Evolutionary conservation across 1,140 invertebrate genomes (phyloP).

Genomic region (Lepidotrigona ventralis): DNA sequence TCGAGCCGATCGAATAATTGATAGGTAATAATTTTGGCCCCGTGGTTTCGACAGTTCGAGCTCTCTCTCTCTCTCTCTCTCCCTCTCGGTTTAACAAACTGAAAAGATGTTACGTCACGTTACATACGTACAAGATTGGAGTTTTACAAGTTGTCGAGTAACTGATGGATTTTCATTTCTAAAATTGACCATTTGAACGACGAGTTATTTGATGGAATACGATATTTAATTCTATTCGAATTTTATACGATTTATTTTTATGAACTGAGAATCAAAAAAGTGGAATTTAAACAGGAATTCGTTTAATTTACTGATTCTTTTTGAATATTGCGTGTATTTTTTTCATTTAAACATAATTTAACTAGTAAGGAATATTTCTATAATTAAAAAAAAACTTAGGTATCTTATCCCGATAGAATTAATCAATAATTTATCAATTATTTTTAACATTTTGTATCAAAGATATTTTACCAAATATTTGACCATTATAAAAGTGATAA

Average conservation of each 20-base stretch:
- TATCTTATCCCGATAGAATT: background rate
- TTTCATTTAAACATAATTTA: too few relatives aligned
- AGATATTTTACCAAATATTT: background rate
- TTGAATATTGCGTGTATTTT: background rate
- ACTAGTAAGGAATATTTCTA: background rate
- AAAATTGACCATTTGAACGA: background rate
- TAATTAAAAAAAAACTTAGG: too few relatives aligned
- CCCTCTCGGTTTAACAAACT: background rate
- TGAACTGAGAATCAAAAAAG: background rate
- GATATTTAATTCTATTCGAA: too few relatives aligned
- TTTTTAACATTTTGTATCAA: background rate
- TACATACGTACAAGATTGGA: background rate
- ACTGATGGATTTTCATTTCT: background rate
- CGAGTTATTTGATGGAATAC: too few relatives aligned
- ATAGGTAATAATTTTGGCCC: constrained; percentile 10
- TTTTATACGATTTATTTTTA: background rate
- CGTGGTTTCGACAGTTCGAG: background rate
- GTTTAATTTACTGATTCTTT: background rate
- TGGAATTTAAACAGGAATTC: background rate
- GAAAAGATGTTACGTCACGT: background rate
- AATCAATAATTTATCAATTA: background rate
- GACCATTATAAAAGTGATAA: background rate
- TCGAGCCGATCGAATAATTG: constrained; percentile 8
- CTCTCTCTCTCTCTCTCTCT: too few relatives aligned
- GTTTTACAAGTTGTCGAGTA: background rate